A percentile compares a stretch with the other conserved stretches of the same genome.
Conservation (phyloP, 2,888 invertebrate genomes). For the Laspeyria flexula region DNA sequence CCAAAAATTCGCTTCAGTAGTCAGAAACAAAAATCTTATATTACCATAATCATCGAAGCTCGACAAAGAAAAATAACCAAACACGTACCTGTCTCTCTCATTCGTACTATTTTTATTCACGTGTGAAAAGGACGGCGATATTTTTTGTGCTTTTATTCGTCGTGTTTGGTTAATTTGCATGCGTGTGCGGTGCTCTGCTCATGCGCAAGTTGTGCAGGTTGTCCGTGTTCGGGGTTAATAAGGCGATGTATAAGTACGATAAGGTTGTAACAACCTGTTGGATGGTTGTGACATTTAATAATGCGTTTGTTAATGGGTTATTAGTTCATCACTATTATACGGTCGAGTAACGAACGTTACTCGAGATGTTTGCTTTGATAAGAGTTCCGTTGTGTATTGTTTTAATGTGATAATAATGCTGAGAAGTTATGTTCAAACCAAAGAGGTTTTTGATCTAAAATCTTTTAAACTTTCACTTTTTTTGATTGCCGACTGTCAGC, state of each 20-base stretch:
- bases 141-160: constrained; percentile 36
- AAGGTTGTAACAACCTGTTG: constrained; percentile 56
- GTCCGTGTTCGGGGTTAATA: constrained; percentile 60
- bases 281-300: constrained; percentile 49
- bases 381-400: background rate
- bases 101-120: constrained; percentile 5
- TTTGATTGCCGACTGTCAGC: too few relatives aligned
- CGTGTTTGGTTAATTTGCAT: constrained; percentile 58
- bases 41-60: constrained; percentile 42
- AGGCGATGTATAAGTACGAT: constrained; percentile 61
- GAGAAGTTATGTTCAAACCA: too few relatives aligned
- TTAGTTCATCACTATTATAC: constrained; percentile 26
- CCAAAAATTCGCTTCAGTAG: constrained; percentile 42
- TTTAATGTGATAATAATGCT: background rate
- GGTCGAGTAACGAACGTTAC: background rate
- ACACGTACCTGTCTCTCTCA: constrained; percentile 33
- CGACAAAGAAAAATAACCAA: constrained; percentile 15
- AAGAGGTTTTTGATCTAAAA: too few relatives aligned
- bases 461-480: too few relatives aligned
- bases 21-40: constrained; percentile 49
- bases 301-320: constrained; percentile 33
- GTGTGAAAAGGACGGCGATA: constrained; percentile 42
- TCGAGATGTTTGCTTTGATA: too few relatives aligned
- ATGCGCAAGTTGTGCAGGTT: constrained; percentile 48
- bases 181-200: constrained; percentile 44